Percentiles rank a stretch among this genome's conserved stretches.
Conservation (phyloP, 1,140 invertebrate species). For the Temnothorax curvispinosus region DNA sequence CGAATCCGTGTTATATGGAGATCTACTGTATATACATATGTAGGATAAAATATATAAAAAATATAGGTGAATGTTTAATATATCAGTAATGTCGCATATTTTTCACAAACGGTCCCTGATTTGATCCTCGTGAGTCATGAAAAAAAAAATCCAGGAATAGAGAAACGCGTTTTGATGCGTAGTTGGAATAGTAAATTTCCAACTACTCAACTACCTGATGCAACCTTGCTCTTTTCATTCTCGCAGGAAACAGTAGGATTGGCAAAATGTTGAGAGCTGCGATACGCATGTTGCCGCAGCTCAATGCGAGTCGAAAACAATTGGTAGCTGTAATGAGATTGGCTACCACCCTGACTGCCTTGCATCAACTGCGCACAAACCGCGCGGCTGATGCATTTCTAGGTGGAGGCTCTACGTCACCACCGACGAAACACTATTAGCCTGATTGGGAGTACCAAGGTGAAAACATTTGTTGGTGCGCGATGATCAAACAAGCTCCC, state of each 20-base stretch:
- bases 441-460: constrained; percentile 44
- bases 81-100: neutral
- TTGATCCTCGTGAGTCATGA: neutral
- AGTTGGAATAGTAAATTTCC: neutral
- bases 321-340: constrained; percentile 70
- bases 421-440: constrained; percentile 62
- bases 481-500: constrained; percentile 37
- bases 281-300: constrained; percentile 36
- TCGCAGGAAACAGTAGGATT: constrained; percentile 58
- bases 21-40: no score
- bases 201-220: neutral
- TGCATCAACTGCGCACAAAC: neutral
- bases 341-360: neutral
- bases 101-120: neutral
- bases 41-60: neutral
- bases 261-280: constrained; percentile 52
- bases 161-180: constrained; percentile 20
- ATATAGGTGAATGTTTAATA: neutral
- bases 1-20: no score
- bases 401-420: constrained; percentile 25
- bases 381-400: constrained; percentile 35
- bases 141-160: neutral
- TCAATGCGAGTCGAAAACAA: constrained; percentile 65
- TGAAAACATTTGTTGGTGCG: constrained; percentile 47
- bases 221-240: constrained; percentile 52